Conservation (phyloP, 2,113 vertebrate species). For the Mustela nigripes region DNA sequence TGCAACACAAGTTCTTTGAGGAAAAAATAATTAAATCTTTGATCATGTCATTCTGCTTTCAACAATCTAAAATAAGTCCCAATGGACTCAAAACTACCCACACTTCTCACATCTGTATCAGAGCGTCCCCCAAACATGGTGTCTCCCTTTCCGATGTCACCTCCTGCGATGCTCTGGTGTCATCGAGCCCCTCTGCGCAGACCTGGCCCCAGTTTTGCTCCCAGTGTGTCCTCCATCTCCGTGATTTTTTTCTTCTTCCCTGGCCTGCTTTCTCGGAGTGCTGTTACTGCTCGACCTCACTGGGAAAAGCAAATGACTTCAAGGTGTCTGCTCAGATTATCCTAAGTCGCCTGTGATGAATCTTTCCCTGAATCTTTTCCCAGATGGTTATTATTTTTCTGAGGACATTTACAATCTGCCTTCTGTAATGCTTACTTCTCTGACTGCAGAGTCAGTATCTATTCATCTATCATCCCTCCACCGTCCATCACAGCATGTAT, state of each 20-base stretch:
- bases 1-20: neutral
- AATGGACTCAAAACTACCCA: rapidly evolving
- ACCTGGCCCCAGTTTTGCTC: rapidly evolving
- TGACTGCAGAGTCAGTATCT: rapidly evolving
- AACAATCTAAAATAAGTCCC: neutral
- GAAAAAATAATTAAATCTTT: neutral
- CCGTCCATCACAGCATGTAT: rapidly evolving
- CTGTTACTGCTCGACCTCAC: too few relatives aligned
- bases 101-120: neutral
- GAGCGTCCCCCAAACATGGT: rapidly evolving
- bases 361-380: neutral
- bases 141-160: rapidly evolving
- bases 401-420: neutral
- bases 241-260: rapidly evolving
- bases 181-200: rapidly evolving
- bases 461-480: rapidly evolving
- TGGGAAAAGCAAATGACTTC: neutral
- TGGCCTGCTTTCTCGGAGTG: neutral
- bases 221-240: rapidly evolving
- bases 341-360: rapidly evolving
- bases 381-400: neutral
- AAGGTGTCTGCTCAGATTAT: neutral
- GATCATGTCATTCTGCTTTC: neutral
- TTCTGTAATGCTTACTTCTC: neutral
- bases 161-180: rapidly evolving